phyloP scores from a whole-genome alignment of 2,888 invertebrate species.

The Odontomyia ornata region DNA sequence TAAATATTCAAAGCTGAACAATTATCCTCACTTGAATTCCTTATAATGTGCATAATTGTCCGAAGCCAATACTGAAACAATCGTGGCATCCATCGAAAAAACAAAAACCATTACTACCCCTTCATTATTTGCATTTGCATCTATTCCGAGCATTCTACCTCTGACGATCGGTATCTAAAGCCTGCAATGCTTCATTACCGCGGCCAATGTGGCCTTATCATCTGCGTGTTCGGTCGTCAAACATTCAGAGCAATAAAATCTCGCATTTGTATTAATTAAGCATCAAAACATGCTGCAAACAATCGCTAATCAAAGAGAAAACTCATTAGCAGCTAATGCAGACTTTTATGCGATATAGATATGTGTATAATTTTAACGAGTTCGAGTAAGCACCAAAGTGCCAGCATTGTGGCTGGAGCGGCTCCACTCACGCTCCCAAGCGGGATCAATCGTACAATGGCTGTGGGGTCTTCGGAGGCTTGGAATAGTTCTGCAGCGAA shows the following conservation, averaged over 20 bases:
- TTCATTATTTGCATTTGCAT: too few relatives aligned
- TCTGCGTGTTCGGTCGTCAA: too few relatives aligned
- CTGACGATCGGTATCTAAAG: too few relatives aligned
- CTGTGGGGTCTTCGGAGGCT: background rate
- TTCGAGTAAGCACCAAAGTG: background rate
- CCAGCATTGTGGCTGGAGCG: background rate
- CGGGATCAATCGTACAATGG: slow-evolving; percentile 1
- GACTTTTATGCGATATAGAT: slow-evolving; percentile 7
- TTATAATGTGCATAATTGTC: too few relatives aligned
- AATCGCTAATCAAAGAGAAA: slow-evolving; percentile 26
- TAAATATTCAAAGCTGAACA: too few relatives aligned
- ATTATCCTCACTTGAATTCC: too few relatives aligned
- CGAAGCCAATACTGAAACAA: too few relatives aligned
- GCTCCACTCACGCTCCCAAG: background rate
- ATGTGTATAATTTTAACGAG: background rate
- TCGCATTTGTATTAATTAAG: slow-evolving; percentile 27
- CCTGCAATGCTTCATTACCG: too few relatives aligned
- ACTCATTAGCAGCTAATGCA: slow-evolving; percentile 9
- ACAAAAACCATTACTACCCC: too few relatives aligned
- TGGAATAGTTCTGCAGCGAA: slow-evolving; percentile 3
- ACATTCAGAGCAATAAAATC: slow-evolving; percentile 1
- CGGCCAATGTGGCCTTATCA: too few relatives aligned
- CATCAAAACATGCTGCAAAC: slow-evolving; percentile 15
- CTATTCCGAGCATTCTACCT: too few relatives aligned
- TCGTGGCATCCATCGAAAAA: too few relatives aligned